Conservation (phyloP, 1,140 invertebrate genomes). For the Phymorhynchus buccinoides region DNA sequence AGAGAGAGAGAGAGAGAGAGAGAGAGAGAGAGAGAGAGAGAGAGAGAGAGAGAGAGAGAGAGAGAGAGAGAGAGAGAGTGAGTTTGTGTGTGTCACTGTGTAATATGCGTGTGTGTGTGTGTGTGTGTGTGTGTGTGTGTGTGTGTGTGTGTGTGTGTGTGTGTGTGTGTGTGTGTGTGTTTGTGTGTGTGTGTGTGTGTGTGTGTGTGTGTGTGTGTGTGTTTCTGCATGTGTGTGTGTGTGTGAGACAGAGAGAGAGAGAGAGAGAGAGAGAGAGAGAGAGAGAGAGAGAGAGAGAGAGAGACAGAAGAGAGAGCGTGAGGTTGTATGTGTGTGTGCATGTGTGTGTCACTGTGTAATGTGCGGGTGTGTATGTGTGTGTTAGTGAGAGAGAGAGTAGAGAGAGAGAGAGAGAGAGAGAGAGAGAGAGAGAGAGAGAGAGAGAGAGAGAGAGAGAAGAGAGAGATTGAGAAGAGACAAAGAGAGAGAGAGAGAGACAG, state of each 20-base stretch:
- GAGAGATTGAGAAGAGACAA: no score
- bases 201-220: conserved; percentile 5
- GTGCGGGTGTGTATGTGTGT: neutral
- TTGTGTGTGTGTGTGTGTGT: neutral
- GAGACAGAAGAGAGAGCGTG: neutral
- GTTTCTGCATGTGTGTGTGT: neutral
- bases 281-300: conserved; percentile 16
- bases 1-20: no score
- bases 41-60: no score
- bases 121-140: neutral
- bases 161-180: no score
- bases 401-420: neutral
- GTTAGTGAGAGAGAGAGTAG: neutral
- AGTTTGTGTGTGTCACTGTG: no score
- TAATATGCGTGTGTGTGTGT: neutral
- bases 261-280: neutral
- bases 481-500: neutral
- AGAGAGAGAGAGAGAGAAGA: neutral
- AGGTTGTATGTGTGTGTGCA: neutral
- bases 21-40: no score
- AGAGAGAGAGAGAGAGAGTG: no score
- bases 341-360: neutral
- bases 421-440: neutral
- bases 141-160: conserved; percentile 18
- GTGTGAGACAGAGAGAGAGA: no score